Evolutionary conservation across 2,113 vertebrate species (phyloP).

Genomic region (Chamaea fasciata): DNA sequence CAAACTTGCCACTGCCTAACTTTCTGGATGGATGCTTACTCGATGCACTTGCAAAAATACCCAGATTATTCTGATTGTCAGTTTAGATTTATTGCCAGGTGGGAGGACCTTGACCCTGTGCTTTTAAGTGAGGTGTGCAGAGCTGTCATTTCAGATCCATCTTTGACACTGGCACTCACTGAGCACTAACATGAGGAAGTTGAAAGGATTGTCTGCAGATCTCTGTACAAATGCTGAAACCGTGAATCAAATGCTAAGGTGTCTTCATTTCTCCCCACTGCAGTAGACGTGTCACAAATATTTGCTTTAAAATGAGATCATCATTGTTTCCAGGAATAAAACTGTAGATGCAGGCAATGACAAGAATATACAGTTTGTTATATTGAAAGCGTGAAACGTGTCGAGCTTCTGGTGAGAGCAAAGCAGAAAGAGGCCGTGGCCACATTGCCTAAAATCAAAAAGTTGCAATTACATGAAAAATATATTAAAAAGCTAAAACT

Average conservation of each 20-base stretch:
- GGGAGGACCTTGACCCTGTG: background rate
- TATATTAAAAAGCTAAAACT: background rate
- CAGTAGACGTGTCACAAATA: background rate
- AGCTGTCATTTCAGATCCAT: background rate
- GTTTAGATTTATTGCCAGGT: background rate
- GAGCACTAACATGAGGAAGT: background rate
- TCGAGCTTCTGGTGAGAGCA: background rate
- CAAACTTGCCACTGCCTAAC: background rate
- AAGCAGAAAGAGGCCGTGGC: background rate
- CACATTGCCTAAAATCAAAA: background rate
- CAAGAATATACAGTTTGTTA: background rate
- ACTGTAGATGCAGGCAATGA: background rate
- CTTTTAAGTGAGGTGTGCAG: background rate
- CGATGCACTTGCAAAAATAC: background rate
- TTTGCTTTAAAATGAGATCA: background rate
- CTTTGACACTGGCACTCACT: background rate
- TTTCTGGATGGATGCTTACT: background rate
- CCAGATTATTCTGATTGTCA: background rate
- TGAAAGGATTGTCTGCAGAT: background rate
- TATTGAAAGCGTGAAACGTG: background rate
- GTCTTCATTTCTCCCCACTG: background rate
- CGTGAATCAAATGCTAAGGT: background rate
- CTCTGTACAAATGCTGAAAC: background rate
- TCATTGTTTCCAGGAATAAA: background rate
- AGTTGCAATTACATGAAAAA: background rate